Conservation (phyloP, 2,888 invertebrate genomes). For the Aporophyla lueneburgensis region DNA sequence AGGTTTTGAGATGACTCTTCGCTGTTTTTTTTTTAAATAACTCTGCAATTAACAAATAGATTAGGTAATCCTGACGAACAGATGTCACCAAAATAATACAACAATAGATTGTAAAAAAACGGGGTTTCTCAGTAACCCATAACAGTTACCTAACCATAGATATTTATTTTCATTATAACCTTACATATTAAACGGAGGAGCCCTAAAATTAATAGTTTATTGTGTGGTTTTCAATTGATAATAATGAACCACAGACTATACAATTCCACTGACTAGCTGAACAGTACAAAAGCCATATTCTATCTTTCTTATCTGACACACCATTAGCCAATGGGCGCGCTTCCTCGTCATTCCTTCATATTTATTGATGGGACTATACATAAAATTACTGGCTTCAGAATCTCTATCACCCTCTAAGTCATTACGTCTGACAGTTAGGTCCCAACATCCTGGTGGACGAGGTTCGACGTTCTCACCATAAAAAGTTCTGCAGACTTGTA, state of each 20-base stretch:
- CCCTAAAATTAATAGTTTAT: too few species aligned
- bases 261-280: neutral
- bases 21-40: too few species aligned
- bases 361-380: conserved; percentile 46
- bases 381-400: conserved; percentile 41
- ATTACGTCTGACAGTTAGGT: conserved; percentile 45
- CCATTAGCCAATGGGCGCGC: conserved; percentile 28
- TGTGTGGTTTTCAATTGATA: neutral
- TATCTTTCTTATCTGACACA: conserved; percentile 21
- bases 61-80: too few species aligned
- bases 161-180: too few species aligned
- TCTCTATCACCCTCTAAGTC: conserved; percentile 34
- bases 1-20: too few species aligned
- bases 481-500: conserved; percentile 50
- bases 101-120: too few species aligned
- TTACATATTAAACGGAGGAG: too few species aligned
- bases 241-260: neutral
- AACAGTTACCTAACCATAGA: too few species aligned
- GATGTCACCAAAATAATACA: too few species aligned
- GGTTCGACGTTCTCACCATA: conserved; percentile 43
- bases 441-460: conserved; percentile 34
- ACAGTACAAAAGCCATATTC: conserved; percentile 1
- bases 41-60: too few species aligned
- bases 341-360: conserved; percentile 40
- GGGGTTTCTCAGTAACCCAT: too few species aligned